Conservation (phyloP, 2,888 invertebrate genomes). For the Zootermopsis nevadensis region DNA sequence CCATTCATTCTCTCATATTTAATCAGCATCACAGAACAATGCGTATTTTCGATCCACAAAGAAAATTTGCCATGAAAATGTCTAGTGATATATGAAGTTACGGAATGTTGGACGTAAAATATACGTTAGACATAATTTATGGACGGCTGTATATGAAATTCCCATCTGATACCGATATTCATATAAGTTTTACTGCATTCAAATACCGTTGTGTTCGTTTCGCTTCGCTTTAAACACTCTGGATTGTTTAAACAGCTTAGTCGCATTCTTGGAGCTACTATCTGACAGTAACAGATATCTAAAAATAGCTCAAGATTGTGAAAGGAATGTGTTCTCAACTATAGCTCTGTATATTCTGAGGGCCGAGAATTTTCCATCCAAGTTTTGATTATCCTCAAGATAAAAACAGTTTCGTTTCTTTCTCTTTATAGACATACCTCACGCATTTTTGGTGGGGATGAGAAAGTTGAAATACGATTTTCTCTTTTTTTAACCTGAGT, state of each 20-base stretch:
- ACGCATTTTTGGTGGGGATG: not conserved
- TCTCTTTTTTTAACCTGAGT: not conserved
- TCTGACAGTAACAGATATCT: not conserved
- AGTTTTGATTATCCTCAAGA: conserved; percentile 13
- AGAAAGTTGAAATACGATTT: not conserved
- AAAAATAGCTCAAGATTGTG: not conserved
- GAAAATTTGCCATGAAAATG: no score
- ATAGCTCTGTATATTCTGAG: conserved; percentile 1
- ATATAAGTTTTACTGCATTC: not conserved
- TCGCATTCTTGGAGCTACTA: not conserved
- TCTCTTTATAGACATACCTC: not conserved
- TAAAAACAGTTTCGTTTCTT: not conserved
- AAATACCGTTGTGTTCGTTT: not conserved
- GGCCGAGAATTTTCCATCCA: conserved; percentile 18
- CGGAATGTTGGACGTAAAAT: no score
- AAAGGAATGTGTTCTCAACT: not conserved
- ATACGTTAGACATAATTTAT: not conserved
- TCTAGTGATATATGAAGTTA: no score
- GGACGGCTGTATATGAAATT: not conserved
- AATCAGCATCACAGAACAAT: no score
- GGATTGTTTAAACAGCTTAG: not conserved
- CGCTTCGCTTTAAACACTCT: not conserved
- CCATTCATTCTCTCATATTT: no score
- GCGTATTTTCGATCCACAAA: no score
- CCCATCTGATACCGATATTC: not conserved